Percentiles rank a stretch among this genome's conserved stretches.
Evolutionary conservation across 2,888 invertebrate species (phyloP).

Genomic region (Priapulus caudatus): DNA sequence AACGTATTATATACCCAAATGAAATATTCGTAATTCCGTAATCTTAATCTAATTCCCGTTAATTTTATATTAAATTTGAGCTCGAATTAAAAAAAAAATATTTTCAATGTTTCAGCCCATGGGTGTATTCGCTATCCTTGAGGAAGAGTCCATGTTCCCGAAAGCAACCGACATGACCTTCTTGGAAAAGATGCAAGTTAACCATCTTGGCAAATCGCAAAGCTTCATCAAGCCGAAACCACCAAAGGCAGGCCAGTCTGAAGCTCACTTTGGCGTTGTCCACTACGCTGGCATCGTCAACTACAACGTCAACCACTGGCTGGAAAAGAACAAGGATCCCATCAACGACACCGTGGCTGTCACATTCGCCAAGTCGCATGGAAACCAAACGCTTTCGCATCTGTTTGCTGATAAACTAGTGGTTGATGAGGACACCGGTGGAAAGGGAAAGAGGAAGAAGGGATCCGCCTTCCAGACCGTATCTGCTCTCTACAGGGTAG

Average conservation of each 20-base stretch:
- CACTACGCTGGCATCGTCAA: slow-evolving; percentile 96
- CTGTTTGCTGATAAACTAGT: slow-evolving; percentile 68
- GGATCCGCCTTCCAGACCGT: slow-evolving; percentile 84
- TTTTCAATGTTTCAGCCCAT: slow-evolving; percentile 38
- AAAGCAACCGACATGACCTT: slow-evolving; percentile 37
- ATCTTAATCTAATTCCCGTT: too few relatives aligned
- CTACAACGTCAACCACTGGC: slow-evolving; percentile 97
- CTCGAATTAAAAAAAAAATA: too few relatives aligned
- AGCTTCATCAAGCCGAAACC: slow-evolving; percentile 94
- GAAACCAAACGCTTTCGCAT: slow-evolving; percentile 68
- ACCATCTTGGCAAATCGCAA: slow-evolving; percentile 97
- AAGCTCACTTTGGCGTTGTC: slow-evolving; percentile 96
- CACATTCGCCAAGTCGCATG: slow-evolving; percentile 69
- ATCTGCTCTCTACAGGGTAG: slow-evolving; percentile 71
- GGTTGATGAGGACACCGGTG: not conserved
- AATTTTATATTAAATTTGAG: too few relatives aligned
- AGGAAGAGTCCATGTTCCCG: slow-evolving; percentile 37
- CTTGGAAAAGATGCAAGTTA: slow-evolving; percentile 86
- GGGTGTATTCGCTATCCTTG: slow-evolving; percentile 31
- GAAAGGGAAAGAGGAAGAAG: slow-evolving; percentile 66
- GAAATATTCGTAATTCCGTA: too few relatives aligned
- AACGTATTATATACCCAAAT: too few relatives aligned
- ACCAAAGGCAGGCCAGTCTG: slow-evolving; percentile 89
- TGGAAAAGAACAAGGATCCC: slow-evolving; percentile 99
- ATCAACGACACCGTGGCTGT: slow-evolving; percentile 98